Percentiles rank a stretch among this genome's conserved stretches.
Evolutionary conservation across 2,888 invertebrate species (phyloP).

Genomic region (Luperina nickerlii): DNA sequence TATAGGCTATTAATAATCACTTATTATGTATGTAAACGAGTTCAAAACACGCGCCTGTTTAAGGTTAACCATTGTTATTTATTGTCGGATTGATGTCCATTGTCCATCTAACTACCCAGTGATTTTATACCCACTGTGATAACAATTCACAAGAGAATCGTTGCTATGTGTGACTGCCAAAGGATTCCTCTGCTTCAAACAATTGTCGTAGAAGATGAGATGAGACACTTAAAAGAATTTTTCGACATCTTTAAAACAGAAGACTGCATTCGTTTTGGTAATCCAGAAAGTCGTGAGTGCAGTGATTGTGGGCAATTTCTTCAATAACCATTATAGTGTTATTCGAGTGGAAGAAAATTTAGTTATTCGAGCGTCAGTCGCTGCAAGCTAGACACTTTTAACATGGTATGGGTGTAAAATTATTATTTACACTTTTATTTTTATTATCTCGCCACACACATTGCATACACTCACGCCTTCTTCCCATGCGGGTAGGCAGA

Average conservation of each 20-base stretch:
- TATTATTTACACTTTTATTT: not conserved
- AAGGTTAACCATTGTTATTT: conserved; percentile 25
- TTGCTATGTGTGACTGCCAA: not conserved
- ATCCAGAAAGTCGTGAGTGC: not conserved
- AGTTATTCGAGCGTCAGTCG: not conserved
- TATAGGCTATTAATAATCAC: conserved; percentile 4
- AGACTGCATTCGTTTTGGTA: not conserved
- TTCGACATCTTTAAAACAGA: not conserved
- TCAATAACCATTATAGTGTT: no score
- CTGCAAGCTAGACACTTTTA: no score
- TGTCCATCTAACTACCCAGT: not conserved
- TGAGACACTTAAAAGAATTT: no score
- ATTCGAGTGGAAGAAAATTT: not conserved
- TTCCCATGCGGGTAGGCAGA: no score
- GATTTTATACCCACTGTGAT: not conserved
- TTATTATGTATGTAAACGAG: not conserved
- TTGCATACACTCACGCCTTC: no score
- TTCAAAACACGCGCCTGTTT: conserved; percentile 7
- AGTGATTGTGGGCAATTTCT: no score
- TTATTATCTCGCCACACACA: not conserved
- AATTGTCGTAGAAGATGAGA: not conserved
- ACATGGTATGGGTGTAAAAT: not conserved
- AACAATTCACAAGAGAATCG: not conserved
- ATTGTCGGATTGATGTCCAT: conserved; percentile 2
- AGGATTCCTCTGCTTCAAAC: not conserved